These are phyloP conservation scores for Chlorospingus semifuscus DNA, from an alignment of 2,797 vertebrate genomes.

Conservation along the genomic window DNA sequence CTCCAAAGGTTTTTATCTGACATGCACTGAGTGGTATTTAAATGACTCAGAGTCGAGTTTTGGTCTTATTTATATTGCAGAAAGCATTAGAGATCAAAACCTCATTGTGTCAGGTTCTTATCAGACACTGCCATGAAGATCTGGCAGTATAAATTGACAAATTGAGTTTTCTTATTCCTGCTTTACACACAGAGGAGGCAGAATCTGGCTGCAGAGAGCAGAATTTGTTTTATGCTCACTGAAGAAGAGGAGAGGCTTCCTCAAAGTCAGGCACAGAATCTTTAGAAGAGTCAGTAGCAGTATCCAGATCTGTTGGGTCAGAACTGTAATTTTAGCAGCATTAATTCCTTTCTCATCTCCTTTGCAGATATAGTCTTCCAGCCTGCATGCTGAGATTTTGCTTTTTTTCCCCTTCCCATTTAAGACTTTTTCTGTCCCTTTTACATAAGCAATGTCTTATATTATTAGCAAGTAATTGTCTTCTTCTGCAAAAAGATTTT, in stretches of 20 bases:
- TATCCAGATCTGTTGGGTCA: background rate
- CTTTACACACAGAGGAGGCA: background rate
- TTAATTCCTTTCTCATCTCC: background rate
- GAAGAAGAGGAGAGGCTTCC: background rate
- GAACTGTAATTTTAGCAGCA: background rate
- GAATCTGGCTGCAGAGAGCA: background rate
- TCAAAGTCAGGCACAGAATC: background rate
- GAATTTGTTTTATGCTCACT: background rate
- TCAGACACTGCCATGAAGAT: background rate
- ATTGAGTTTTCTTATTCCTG: background rate
- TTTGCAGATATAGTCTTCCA: background rate
- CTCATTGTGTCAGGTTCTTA: background rate
- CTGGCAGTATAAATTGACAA: background rate
- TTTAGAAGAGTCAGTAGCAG: background rate
- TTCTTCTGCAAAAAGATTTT: background rate
- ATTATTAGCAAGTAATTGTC: background rate
- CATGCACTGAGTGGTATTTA: background rate
- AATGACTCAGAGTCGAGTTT: background rate
- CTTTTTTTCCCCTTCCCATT: background rate
- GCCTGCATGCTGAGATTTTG: background rate
- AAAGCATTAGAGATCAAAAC: background rate
- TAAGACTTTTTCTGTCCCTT: background rate
- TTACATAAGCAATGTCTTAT: background rate
- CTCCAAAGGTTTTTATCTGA: background rate
- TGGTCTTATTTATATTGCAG: background rate